Evolutionary conservation across 1,140 invertebrate species (phyloP).

Genomic region (Samia ricini): DNA sequence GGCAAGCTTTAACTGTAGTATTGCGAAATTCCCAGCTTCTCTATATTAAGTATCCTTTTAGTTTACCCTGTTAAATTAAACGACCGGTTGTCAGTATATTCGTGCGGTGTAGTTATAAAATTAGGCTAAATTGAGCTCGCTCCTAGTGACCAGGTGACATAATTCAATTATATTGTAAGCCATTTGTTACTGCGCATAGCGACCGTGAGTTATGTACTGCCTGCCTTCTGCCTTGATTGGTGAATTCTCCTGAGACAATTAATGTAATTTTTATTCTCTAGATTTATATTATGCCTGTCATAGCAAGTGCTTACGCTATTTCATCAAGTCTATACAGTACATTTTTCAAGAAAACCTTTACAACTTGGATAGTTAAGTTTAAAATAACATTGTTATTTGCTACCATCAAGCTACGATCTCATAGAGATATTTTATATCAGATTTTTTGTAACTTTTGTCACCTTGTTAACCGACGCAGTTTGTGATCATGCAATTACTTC

Average conservation of each 20-base stretch:
- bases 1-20: too few species aligned
- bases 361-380: too few species aligned
- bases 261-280: neutral
- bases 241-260: neutral
- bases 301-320: neutral
- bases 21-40: too few species aligned
- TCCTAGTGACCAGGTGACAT: conserved; percentile 35
- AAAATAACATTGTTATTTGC: too few species aligned
- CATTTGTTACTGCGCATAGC: conserved; percentile 29
- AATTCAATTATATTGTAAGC: conserved; percentile 45
- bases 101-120: conserved; percentile 33
- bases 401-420: too few species aligned
- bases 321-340: too few species aligned
- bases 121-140: conserved; percentile 37
- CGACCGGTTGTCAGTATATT: neutral
- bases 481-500: too few species aligned
- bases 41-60: neutral
- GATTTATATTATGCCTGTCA: neutral
- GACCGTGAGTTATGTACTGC: conserved; percentile 23
- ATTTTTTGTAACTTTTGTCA: too few species aligned
- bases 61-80: neutral
- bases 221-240: neutral
- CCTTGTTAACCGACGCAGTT: too few species aligned
- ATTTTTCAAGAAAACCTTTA: too few species aligned
- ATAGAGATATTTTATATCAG: too few species aligned